These are phyloP conservation scores for Sesia bembeciformis DNA, from an alignment of 2,888 invertebrate genomes.

Conservation along the genomic window DNA sequence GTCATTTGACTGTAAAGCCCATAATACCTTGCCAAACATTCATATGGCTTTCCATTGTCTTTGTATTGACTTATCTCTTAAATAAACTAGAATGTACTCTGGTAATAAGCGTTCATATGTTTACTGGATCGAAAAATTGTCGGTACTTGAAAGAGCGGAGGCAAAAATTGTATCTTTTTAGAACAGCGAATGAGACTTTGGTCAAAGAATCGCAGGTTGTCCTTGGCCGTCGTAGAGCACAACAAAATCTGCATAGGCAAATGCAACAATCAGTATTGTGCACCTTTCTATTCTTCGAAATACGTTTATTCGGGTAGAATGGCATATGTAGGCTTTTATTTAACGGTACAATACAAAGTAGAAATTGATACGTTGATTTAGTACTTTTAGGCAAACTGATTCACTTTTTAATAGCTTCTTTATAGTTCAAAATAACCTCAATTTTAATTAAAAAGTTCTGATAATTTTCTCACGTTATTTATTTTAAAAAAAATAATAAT, in stretches of 20 bases:
- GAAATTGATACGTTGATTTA: too few relatives aligned
- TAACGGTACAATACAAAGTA: background rate
- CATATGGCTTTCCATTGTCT: constrained; percentile 28
- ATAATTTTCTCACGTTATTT: too few relatives aligned
- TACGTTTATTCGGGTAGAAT: constrained; percentile 45
- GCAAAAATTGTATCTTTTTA: constrained; percentile 63
- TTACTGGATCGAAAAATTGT: constrained; percentile 29
- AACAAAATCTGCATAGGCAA: constrained; percentile 53
- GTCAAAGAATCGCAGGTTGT: constrained; percentile 51
- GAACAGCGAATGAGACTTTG: constrained; percentile 51
- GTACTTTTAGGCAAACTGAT: too few relatives aligned
- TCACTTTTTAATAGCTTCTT: too few relatives aligned
- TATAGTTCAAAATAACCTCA: too few relatives aligned
- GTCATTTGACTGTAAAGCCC: constrained; percentile 8
- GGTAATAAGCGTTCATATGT: background rate
- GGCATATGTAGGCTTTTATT: constrained; percentile 65
- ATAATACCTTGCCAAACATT: constrained; percentile 28
- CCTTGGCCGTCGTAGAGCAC: constrained; percentile 43
- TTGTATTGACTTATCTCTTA: constrained; percentile 14
- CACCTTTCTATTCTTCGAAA: constrained; percentile 50
- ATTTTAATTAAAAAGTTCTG: too few relatives aligned
- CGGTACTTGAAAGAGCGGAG: constrained; percentile 62
- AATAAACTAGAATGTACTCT: background rate
- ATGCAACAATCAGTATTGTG: constrained; percentile 43
- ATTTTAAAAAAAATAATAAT: too few relatives aligned